These are phyloP conservation scores for Drosophila pruinosa DNA, from an alignment of 1,140 invertebrate species.

Conservation along the genomic window DNA sequence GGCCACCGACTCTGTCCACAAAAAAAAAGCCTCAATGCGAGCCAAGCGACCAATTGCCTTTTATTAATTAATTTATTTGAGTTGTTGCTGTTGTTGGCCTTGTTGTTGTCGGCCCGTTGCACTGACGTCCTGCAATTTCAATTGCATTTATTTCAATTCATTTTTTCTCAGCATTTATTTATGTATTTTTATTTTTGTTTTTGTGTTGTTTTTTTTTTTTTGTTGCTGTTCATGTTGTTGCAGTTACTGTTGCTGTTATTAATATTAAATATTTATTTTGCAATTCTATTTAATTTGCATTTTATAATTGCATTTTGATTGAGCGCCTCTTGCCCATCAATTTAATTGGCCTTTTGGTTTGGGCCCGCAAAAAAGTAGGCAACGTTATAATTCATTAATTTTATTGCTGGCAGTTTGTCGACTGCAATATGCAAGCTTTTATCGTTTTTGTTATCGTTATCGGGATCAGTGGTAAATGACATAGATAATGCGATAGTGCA, in stretches of 20 bases:
- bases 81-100: conserved; percentile 22
- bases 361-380: conserved; percentile 15
- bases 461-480: background rate
- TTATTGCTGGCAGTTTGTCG: background rate
- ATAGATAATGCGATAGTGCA: background rate
- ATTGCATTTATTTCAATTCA: conserved; percentile 35
- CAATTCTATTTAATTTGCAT: conserved; percentile 79
- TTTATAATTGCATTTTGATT: conserved; percentile 76
- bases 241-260: conserved; percentile 54
- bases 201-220: conserved; percentile 24
- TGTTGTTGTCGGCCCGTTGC: background rate
- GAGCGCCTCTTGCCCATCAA: conserved; percentile 23
- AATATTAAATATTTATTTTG: conserved; percentile 80
- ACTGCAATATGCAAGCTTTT: too few relatives aligned
- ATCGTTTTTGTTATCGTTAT: background rate
- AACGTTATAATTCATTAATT: conserved; percentile 8
- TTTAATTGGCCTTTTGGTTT: conserved; percentile 26
- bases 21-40: conserved; percentile 6
- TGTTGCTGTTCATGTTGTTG: conserved; percentile 21
- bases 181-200: conserved; percentile 12
- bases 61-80: conserved; percentile 80
- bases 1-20: background rate
- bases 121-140: conserved; percentile 18
- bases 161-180: too few relatives aligned
- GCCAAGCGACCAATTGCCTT: conserved; percentile 47